Percentiles rank a stretch among this genome's conserved stretches.
Evolutionary conservation across 2,797 vertebrate genomes (phyloP).

Genomic region (Eospalax fontanierii): DNA sequence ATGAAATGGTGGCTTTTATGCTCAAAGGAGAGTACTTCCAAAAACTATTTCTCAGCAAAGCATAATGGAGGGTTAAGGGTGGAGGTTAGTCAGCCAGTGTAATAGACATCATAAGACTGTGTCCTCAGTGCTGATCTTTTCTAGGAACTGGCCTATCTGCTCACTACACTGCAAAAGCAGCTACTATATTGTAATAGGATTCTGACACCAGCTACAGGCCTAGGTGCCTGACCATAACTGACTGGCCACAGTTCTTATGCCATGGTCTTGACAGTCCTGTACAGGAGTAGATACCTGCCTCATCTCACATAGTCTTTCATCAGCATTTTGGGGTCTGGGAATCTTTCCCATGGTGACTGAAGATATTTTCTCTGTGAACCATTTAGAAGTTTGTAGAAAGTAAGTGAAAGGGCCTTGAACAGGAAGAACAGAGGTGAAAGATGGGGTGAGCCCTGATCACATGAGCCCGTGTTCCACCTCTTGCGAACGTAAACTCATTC

Average conservation of each 20-base stretch:
- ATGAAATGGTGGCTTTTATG: not conserved
- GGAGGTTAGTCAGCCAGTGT: no score
- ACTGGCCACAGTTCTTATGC: not conserved
- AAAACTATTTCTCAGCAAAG: not conserved
- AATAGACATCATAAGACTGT: not conserved
- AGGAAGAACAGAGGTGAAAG: not conserved
- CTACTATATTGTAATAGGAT: not conserved
- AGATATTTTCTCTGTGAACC: not conserved
- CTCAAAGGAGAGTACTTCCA: not conserved
- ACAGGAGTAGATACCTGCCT: no score
- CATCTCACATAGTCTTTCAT: not conserved
- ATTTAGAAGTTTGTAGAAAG: not conserved
- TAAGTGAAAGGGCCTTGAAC: not conserved
- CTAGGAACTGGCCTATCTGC: not conserved
- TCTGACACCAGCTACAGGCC: not conserved
- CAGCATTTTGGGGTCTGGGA: not conserved
- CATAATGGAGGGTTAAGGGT: not conserved
- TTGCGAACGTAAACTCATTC: accelerated
- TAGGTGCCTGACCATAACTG: not conserved
- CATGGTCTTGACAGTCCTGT: not conserved
- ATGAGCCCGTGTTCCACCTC: not conserved
- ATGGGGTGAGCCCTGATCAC: not conserved
- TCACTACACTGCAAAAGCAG: not conserved
- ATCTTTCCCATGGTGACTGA: not conserved
- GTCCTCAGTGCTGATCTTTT: not conserved